These are phyloP conservation scores for Eleutherodactylus coqui DNA, from an alignment of 2,797 vertebrate species.

Conservation along the genomic window DNA sequence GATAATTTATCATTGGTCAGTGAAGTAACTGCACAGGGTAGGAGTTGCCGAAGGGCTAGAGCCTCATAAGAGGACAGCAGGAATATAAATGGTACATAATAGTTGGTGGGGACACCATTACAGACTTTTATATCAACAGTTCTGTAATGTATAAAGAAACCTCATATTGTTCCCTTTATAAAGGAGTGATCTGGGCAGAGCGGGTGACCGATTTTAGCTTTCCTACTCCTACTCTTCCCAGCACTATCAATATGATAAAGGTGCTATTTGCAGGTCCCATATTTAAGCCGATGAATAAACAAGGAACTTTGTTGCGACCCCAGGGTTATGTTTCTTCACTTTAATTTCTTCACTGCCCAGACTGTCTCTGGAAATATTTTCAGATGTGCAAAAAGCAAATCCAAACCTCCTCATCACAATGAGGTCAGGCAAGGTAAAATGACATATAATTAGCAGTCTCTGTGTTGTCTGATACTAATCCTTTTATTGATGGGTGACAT, in stretches of 20 bases:
- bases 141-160: too few species aligned
- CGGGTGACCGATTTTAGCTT: too few species aligned
- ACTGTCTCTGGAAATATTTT: constrained; percentile 8
- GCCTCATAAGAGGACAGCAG: too few species aligned
- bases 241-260: background rate
- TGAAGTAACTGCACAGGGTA: too few species aligned
- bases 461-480: constrained; percentile 49
- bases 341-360: background rate
- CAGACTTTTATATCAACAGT: too few species aligned
- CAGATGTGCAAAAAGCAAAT: constrained; percentile 9
- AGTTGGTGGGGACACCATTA: too few species aligned
- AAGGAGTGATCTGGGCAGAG: too few species aligned
- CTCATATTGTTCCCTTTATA: too few species aligned
- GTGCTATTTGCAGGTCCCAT: background rate
- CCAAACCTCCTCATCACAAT: background rate
- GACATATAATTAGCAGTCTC: constrained; percentile 51
- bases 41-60: too few species aligned
- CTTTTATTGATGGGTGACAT: constrained; percentile 56
- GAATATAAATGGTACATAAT: too few species aligned
- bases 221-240: background rate
- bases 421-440: constrained; percentile 50
- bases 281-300: background rate
- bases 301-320: background rate
- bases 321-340: background rate
- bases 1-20: too few species aligned